Percentiles rank a stretch among this genome's conserved stretches.
Conservation (phyloP, 2,797 vertebrate species). For the Aeoliscus strigatus region DNA sequence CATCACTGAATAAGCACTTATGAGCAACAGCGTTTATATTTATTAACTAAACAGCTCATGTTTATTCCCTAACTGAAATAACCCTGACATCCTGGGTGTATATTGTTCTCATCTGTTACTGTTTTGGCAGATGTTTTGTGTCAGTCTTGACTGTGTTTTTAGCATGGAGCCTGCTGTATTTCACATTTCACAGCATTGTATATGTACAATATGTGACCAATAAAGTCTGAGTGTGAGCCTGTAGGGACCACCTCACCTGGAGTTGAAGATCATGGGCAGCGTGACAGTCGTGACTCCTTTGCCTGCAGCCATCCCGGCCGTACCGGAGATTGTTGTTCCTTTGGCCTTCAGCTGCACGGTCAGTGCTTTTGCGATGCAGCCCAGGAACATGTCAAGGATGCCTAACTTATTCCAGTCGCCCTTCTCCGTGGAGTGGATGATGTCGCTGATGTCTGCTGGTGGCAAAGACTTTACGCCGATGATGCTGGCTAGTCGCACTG, state of each 20-base stretch:
- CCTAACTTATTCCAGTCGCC: slow-evolving; percentile 97
- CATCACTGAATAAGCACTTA: no score
- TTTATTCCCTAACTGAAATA: no score
- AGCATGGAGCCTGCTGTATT: no score
- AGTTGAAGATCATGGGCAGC: slow-evolving; percentile 98
- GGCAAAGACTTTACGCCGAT: slow-evolving; percentile 96
- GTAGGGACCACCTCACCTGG: slow-evolving; percentile 76
- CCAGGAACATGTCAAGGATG: slow-evolving; percentile 98
- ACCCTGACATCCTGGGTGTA: no score
- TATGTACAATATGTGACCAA: no score
- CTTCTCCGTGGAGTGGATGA: slow-evolving; percentile 98
- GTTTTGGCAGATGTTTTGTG: no score
- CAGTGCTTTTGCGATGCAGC: slow-evolving; percentile 97
- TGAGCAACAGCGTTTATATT: no score
- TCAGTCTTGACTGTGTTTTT: no score
- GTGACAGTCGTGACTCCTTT: slow-evolving; percentile 98
- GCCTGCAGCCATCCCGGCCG: slow-evolving; percentile 87
- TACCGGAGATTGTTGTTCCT: slow-evolving; percentile 92
- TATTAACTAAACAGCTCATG: no score
- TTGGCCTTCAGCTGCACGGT: slow-evolving; percentile 99
- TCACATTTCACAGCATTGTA: no score
- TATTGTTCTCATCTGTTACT: no score
- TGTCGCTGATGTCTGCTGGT: slow-evolving; percentile 98
- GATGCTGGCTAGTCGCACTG: slow-evolving; percentile 93
- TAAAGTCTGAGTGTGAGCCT: no score